A percentile compares a stretch with the other conserved stretches of the same genome.
Evolutionary conservation across 64 coral and sea anemone genomes (phyloP).

Genomic region (Hydrozoanthus tunicans): DNA sequence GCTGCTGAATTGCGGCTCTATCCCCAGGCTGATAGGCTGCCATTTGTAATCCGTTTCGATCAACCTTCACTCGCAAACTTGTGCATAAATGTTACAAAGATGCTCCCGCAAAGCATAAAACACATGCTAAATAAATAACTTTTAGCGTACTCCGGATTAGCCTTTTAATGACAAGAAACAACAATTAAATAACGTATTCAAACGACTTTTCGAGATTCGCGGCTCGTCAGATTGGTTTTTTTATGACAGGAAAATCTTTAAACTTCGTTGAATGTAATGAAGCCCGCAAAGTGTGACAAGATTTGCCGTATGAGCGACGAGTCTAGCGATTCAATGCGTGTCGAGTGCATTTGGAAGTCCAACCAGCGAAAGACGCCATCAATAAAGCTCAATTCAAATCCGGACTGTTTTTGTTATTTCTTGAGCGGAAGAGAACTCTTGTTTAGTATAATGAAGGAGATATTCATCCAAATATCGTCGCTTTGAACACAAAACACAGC

Average conservation of each 20-base stretch:
- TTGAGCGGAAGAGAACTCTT: neutral
- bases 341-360: neutral
- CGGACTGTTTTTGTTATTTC: neutral
- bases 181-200: slow-evolving; percentile 43
- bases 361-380: neutral
- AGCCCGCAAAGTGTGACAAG: neutral
- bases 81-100: neutral
- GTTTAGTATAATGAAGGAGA: neutral
- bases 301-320: neutral
- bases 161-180: neutral
- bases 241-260: slow-evolving; percentile 40
- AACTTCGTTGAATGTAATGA: slow-evolving; percentile 23
- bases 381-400: slow-evolving; percentile 19
- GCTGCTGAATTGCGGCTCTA: slow-evolving; percentile 31
- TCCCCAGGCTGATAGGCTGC: slow-evolving; percentile 11
- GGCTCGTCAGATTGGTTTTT: slow-evolving; percentile 42
- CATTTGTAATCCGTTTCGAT: slow-evolving; percentile 1
- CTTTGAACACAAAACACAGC: neutral
- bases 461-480: slow-evolving; percentile 2
- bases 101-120: slow-evolving; percentile 31
- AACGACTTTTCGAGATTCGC: slow-evolving; percentile 25
- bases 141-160: slow-evolving; percentile 21
- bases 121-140: neutral
- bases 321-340: neutral
- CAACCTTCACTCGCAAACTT: neutral